Evolutionary conservation across 2,888 invertebrate species (phyloP), one percentile per base, ranked within the genome.

Genomic region (Selenia dentaria): DNA sequence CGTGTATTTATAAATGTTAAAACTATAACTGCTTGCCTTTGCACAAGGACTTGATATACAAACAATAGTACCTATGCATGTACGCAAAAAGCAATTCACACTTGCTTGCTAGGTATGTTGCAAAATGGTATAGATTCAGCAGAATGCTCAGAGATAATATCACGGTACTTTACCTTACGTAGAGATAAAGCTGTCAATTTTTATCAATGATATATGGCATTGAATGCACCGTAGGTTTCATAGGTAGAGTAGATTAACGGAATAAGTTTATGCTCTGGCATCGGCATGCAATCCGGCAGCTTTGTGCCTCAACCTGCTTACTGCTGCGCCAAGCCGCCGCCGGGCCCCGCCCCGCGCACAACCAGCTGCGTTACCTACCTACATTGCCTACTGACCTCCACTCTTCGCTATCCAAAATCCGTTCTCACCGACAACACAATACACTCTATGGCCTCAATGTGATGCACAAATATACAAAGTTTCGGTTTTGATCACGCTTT

Each of bases 341-440:
- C n/a, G 47, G 59, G 49, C 51, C 33, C 52, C 43, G 44, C 51
- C 10, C 49, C 47, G 33, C 51, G 18, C 37, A 10, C 9, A 3
- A 4, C 4, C 16, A 16, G n/a, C n/a, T n/a, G n/a, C n/a, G n/a
- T n/a, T n/a, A n/a, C 18, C 6, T 22, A 22, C 22, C 52, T 28
- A 14, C 40, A 39, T 42, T 63, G 54, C 59, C 60, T 59, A 62
- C 63, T 71, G 70, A 72, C 80, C 77, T 76, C 72, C 67, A 50
- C 50, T 27, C 29, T 11, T 65, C 62, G 62, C 54, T 63, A 68
- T 4, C 63, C 62, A 68, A 74, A 74, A 71, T 70, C 62, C 69
- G 64, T 70, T 78, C 78, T 74, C 74, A 74, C 66, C 70, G 59
- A 57, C 58, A 64, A 56, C 58, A 66, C 75, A 75, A 66, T 69